These are phyloP conservation scores for Eulithis testata DNA, from an alignment of 2,888 invertebrate genomes.

Conservation along the genomic window DNA sequence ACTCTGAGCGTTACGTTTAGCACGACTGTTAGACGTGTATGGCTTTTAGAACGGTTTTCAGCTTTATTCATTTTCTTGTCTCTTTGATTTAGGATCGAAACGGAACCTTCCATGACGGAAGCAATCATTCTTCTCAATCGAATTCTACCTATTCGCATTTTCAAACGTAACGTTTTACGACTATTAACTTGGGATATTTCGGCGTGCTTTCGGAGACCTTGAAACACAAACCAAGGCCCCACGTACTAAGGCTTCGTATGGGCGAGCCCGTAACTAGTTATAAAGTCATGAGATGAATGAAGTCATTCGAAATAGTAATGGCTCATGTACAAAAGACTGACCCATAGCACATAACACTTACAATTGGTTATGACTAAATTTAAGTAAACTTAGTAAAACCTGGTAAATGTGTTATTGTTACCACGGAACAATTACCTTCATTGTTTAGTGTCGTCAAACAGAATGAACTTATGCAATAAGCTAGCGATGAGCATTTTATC, in stretches of 20 bases:
- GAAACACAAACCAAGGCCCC: constrained; percentile 35
- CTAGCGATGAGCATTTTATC: constrained; percentile 5
- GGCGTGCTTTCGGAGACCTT: constrained; percentile 43
- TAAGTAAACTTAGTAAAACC: too few species aligned
- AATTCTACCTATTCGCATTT: constrained; percentile 24
- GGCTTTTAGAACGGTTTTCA: too few species aligned
- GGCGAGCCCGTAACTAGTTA: constrained; percentile 29
- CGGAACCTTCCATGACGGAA: constrained; percentile 17
- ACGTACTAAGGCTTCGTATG: constrained; percentile 33
- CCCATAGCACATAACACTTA: not conserved
- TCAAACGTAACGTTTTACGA: constrained; percentile 35
- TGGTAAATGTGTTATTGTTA: too few species aligned
- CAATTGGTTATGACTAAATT: too few species aligned
- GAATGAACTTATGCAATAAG: constrained; percentile 2
- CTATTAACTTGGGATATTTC: constrained; percentile 30
- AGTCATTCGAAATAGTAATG: constrained; percentile 40
- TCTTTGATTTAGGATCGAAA: not conserved
- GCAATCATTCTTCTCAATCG: constrained; percentile 14
- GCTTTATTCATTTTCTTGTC: too few species aligned
- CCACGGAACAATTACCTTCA: too few species aligned
- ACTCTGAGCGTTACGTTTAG: too few species aligned
- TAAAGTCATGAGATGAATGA: constrained; percentile 47
- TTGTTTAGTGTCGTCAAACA: too few species aligned
- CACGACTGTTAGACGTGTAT: too few species aligned
- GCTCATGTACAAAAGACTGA: constrained; percentile 2